Evolutionary conservation across 2,113 vertebrate genomes (phyloP).

Genomic region (Camelus dromedarius): DNA sequence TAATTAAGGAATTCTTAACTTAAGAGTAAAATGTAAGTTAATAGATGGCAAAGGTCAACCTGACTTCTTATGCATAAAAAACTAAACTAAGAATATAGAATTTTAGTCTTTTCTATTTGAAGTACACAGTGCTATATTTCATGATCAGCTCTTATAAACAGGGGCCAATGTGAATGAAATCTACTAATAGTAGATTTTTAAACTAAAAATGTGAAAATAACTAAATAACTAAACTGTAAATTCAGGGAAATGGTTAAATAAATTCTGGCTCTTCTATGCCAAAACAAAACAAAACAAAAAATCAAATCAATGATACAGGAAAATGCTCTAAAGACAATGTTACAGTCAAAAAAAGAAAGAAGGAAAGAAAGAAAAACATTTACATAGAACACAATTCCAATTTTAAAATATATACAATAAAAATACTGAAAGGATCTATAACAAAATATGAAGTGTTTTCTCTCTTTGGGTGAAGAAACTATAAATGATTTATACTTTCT

Average conservation of each 20-base stretch:
- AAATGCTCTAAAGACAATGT: background rate
- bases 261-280: background rate
- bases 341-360: background rate
- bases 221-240: background rate
- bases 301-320: background rate
- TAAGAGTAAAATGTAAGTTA: conserved; percentile 7
- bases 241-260: background rate
- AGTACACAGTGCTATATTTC: background rate
- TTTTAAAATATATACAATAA: background rate
- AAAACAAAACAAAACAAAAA: background rate
- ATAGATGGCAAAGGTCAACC: background rate
- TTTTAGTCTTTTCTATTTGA: background rate
- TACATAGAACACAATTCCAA: background rate
- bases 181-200: background rate
- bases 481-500: background rate
- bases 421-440: conserved; percentile 14
- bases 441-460: conserved; percentile 30
- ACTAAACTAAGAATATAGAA: background rate
- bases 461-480: background rate
- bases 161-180: background rate
- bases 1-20: background rate
- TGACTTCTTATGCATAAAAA: background rate
- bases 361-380: background rate
- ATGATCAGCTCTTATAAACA: background rate
- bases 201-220: background rate